A percentile compares a stretch with the other conserved stretches of the same genome.
phyloP scores from a whole-genome alignment of 2,797 vertebrate genomes.

The Sebastes cheni region DNA sequence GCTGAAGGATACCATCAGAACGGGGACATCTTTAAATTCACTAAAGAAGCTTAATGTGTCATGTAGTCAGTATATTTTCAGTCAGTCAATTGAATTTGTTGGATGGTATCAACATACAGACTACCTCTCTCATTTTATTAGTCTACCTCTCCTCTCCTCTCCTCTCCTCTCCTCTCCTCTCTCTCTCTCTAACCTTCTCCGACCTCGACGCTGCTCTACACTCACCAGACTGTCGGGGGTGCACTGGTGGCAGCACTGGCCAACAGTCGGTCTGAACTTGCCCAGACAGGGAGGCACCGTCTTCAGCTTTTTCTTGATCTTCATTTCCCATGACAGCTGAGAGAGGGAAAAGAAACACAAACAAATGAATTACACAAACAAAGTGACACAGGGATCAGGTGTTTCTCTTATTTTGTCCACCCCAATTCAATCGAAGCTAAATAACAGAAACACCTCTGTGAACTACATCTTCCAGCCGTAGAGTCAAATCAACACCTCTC shows the following conservation, averaged over 20 bases:
- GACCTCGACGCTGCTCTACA: background rate
- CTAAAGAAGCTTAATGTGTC: background rate
- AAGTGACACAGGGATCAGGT: background rate
- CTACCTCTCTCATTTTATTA: background rate
- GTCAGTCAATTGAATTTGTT: background rate
- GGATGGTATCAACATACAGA: background rate
- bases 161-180: background rate
- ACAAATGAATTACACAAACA: slow-evolving; percentile 17
- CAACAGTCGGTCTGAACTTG: slow-evolving; percentile 80
- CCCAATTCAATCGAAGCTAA: background rate
- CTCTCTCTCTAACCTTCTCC: background rate
- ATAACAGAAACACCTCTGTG: background rate
- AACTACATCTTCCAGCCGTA: too few relatives aligned
- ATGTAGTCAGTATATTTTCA: background rate
- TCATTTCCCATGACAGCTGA: slow-evolving; percentile 75
- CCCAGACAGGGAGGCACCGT: slow-evolving; percentile 82
- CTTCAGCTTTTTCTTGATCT: slow-evolving; percentile 81
- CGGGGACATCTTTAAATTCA: background rate
- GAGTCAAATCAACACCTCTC: background rate
- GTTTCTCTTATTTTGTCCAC: background rate
- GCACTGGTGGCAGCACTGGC: slow-evolving; percentile 91
- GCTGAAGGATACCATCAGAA: background rate
- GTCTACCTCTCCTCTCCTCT: background rate
- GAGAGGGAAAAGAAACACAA: slow-evolving; percentile 13
- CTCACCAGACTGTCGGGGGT: slow-evolving; percentile 92